Conservation (phyloP, 2,888 invertebrate genomes). For the Entomobrya multifasciata region DNA sequence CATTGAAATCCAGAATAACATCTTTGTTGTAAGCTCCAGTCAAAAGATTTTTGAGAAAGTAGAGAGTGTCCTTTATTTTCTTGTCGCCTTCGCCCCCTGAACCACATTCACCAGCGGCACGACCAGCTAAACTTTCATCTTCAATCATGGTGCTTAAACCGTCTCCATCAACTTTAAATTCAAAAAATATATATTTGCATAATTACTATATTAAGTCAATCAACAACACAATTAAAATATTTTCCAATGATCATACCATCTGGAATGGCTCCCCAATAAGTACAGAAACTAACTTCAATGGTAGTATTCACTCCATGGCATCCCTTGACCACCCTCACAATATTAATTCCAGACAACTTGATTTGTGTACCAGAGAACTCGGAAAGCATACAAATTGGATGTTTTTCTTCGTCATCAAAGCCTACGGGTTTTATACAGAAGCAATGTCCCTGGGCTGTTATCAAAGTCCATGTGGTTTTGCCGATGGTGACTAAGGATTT, state of each 20-base stretch:
- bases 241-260: too few species aligned
- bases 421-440: not conserved
- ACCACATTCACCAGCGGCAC: not conserved
- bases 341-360: not conserved
- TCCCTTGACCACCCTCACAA: not conserved
- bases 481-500: constrained; percentile 52
- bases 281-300: constrained; percentile 26
- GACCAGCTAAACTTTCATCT: constrained; percentile 1
- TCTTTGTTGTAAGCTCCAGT: not conserved
- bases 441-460: constrained; percentile 3
- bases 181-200: not conserved
- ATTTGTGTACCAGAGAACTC: constrained; percentile 25
- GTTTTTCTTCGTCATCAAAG: not conserved
- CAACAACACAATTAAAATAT: too few species aligned
- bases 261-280: constrained; percentile 47
- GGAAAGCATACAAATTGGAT: constrained; percentile 50
- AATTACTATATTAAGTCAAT: too few species aligned
- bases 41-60: not conserved
- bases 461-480: constrained; percentile 33
- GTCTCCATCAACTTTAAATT: not conserved
- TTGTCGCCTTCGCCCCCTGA: not conserved
- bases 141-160: not conserved
- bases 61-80: constrained; percentile 23
- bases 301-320: not conserved
- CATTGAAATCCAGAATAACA: constrained; percentile 25